Base-by-base conservation (phyloP, 2,888 invertebrate genomes). In the Teleiodes luculella region DNA sequence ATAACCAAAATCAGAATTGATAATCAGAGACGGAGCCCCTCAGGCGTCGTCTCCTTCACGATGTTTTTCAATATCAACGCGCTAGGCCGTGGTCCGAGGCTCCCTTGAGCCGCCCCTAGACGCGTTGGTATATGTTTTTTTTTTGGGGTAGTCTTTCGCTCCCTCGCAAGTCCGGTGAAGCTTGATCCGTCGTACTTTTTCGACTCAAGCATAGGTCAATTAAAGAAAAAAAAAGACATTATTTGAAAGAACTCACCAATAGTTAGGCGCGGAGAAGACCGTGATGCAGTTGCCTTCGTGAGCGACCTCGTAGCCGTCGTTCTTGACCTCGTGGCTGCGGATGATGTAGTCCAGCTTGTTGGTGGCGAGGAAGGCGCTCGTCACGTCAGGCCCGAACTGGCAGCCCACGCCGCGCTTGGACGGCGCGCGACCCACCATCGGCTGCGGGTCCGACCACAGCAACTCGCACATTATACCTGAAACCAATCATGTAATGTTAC, bases 251-350 rank as follows among this genome's bases (percentile, higher is more conserved):
- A 80, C 86, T 82, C 82, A 97, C 97, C 99, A 99, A 92, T 99
- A 99, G 84, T 99, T 99, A 62, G 99, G 99, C 66, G 99, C 99
- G 1, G 98, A 98, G 91, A 99, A 99, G 47, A 99, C 98, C 10
- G 99, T 99, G 76, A 99, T 97, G 80, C 99, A 99, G 77, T 96
- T 96, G 35, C 97, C 98, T 73, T 96, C 94, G 78, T 99, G 99
- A 28, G 96, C 95, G 43, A 97, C 90, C 85, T 99, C 99, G 76
- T 98, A 99, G 0, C 99, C 99, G 54, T 96, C 95, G 67, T 95
- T 95, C 5, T 43, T 43, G 49, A 99, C 98, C 82, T 99, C 99
- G 80, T 99, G 99, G 83, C 98, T 98, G 56, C 99, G 92, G 55
- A 99, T 95, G 65, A 99, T 89, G 81, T 99, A 99, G 70, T 98